Percentiles rank a stretch among this genome's conserved stretches.
Conservation (phyloP, 2,888 invertebrate genomes). For the Chymomyza amoena region DNA sequence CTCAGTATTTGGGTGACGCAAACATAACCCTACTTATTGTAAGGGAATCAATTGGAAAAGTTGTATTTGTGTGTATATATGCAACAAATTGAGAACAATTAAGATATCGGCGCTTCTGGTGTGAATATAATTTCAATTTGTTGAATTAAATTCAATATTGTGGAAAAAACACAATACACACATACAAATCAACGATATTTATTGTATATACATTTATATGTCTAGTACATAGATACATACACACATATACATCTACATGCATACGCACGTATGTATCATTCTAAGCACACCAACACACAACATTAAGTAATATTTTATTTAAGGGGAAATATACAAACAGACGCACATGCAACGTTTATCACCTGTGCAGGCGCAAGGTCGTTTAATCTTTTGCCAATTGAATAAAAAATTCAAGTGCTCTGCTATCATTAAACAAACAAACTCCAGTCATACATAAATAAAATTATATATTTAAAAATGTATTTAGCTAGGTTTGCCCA, state of each 20-base stretch:
- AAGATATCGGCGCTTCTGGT: conserved; percentile 39
- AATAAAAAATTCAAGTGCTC: neutral
- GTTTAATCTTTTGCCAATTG: conserved; percentile 17
- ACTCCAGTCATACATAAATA: conserved; percentile 40
- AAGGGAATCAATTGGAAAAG: conserved; percentile 22
- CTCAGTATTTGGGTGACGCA: conserved; percentile 68
- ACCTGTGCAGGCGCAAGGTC: conserved; percentile 18
- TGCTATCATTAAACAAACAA: conserved; percentile 51
- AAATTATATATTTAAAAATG: conserved; percentile 33
- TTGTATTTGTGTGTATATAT: conserved; percentile 8
- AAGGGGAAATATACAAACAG: conserved; percentile 4
- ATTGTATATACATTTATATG: conserved; percentile 2
- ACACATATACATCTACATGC: conserved; percentile 28
- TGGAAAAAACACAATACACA: neutral
- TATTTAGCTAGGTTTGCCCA: conserved; percentile 45
- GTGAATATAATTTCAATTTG: conserved; percentile 21
- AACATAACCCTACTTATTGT: conserved; percentile 64
- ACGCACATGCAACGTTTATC: neutral
- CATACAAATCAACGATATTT: conserved; percentile 15
- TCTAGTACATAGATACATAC: conserved; percentile 53
- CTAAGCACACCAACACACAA: conserved; percentile 59
- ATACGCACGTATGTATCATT: conserved; percentile 22
- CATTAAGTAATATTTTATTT: conserved; percentile 69
- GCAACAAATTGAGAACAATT: conserved; percentile 65
- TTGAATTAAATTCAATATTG: neutral